Evolutionary conservation across 2,113 vertebrate species (phyloP).

Genomic region (Gambusia affinis): DNA sequence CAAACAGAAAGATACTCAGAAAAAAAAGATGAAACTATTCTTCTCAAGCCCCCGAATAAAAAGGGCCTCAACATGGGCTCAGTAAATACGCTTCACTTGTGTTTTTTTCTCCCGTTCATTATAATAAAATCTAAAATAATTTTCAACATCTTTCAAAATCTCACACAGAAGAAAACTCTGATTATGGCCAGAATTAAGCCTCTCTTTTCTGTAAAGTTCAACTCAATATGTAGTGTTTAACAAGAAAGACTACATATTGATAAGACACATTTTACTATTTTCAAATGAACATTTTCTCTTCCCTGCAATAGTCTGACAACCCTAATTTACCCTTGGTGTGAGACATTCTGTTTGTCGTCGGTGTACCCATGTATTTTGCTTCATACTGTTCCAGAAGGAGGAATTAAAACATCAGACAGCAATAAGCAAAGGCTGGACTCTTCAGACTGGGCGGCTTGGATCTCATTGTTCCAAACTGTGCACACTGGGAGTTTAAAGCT

Average conservation of each 20-base stretch:
- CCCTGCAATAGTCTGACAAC: too few species aligned
- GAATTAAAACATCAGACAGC: constrained; percentile 44
- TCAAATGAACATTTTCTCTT: background rate
- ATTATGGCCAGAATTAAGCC: too few species aligned
- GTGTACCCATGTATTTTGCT: too few species aligned
- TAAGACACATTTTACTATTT: background rate
- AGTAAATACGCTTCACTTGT: background rate
- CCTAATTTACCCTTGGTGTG: background rate
- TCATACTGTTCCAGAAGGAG: too few species aligned
- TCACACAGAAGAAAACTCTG: background rate
- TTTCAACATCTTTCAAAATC: too few species aligned
- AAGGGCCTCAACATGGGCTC: constrained; percentile 7
- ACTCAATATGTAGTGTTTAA: background rate
- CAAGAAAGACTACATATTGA: background rate
- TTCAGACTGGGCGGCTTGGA: constrained; percentile 37
- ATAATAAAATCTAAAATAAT: background rate
- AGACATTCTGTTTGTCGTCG: background rate
- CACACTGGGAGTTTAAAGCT: constrained; percentile 51
- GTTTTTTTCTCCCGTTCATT: background rate
- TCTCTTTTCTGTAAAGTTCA: background rate
- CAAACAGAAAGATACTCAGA: constrained; percentile 47
- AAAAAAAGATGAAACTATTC: constrained; percentile 49
- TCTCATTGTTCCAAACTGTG: constrained; percentile 50
- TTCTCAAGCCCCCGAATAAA: constrained; percentile 16
- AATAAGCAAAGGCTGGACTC: constrained; percentile 18